Percentiles rank a stretch among this genome's conserved stretches.
Evolutionary conservation across 2,113 vertebrate species (phyloP).

Genomic region (Lampris incognitus): DNA sequence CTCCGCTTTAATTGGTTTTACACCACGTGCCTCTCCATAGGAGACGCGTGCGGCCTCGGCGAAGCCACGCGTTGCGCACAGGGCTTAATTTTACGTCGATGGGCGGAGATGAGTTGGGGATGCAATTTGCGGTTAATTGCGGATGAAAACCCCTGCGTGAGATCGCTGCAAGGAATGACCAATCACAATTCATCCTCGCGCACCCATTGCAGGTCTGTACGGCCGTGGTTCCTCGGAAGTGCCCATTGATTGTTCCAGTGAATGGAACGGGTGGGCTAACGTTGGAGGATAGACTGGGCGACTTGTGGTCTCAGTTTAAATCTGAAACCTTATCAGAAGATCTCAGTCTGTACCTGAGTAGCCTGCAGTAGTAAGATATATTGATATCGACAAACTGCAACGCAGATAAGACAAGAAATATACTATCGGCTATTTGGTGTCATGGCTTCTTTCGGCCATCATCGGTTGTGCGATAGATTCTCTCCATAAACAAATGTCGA

Average conservation of each 20-base stretch:
- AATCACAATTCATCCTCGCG: conserved; percentile 72
- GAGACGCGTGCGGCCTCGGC: conserved; percentile 29
- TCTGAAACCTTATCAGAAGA: neutral
- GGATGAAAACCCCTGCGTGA: conserved; percentile 61
- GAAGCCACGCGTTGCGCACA: conserved; percentile 20
- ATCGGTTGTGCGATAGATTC: no score
- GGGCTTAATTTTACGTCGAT: conserved; percentile 76
- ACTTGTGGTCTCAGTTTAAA: conserved; percentile 27
- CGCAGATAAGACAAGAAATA: no score
- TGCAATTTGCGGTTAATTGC: conserved; percentile 81
- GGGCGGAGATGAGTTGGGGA: conserved; percentile 69
- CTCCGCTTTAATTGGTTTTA: conserved; percentile 15
- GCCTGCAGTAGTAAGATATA: no score
- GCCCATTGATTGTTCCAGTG: conserved; percentile 73
- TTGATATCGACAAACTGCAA: no score
- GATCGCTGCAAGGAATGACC: conserved; percentile 43
- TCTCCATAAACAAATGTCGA: no score
- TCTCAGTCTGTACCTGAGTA: neutral
- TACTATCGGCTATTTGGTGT: no score
- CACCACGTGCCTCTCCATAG: conserved; percentile 11
- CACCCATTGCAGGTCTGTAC: conserved; percentile 42
- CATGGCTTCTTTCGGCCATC: no score
- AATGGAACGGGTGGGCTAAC: conserved; percentile 41
- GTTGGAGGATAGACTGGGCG: conserved; percentile 67
- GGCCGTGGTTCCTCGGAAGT: conserved; percentile 56